These are phyloP conservation scores for Trachops cirrhosus DNA, from an alignment of 2,797 vertebrate species.

Conservation along the genomic window DNA sequence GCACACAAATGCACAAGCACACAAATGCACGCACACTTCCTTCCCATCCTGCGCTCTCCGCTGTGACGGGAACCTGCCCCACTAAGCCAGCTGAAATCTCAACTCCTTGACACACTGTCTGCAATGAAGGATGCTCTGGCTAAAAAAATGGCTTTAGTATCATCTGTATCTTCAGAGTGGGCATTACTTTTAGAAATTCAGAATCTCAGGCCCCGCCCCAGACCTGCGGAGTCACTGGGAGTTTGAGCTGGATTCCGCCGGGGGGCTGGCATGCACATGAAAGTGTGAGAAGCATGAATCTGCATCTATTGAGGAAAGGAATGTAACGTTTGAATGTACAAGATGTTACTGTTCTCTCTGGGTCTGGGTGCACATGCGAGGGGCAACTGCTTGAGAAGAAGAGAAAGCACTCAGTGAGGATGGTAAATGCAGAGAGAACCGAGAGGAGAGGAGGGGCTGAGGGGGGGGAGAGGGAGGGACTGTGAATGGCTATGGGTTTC, in stretches of 20 bases:
- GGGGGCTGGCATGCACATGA: accelerated
- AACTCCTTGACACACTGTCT: neutral
- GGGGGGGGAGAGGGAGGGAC: neutral
- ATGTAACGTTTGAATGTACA: neutral
- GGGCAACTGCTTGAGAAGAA: neutral
- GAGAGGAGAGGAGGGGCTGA: neutral
- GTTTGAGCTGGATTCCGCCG: neutral
- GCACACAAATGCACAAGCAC: too few relatives aligned
- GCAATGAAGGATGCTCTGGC: neutral
- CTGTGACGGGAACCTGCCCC: neutral
- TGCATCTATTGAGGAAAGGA: neutral
- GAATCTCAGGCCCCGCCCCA: neutral
- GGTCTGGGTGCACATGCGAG: neutral
- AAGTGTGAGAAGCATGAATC: neutral
- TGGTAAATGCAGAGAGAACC: accelerated
- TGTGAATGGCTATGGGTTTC: neutral
- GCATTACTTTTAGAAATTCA: neutral
- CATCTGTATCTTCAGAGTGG: neutral
- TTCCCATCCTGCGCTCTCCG: accelerated
- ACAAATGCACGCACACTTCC: neutral
- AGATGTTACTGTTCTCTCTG: neutral
- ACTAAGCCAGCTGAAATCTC: neutral
- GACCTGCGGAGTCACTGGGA: neutral
- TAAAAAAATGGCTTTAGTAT: neutral
- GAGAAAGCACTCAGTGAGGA: neutral